Evolutionary conservation across 2,888 invertebrate genomes (phyloP).

Genomic region (Phania funesta): DNA sequence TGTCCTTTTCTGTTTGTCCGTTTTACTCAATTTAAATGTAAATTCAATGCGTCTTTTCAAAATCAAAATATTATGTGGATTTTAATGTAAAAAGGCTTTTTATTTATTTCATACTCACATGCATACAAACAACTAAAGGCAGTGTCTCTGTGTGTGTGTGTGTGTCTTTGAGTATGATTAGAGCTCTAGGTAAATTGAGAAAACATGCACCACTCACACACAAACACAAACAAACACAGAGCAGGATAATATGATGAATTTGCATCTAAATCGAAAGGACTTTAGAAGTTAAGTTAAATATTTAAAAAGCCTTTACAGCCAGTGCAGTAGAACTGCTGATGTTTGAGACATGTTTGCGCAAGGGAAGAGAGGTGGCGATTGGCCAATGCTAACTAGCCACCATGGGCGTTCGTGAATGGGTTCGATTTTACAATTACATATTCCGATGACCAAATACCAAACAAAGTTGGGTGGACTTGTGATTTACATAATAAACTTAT

Average conservation of each 20-base stretch:
- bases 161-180: conserved; percentile 16
- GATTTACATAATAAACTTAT: conserved; percentile 76
- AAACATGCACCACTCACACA: conserved; percentile 35
- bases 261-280: conserved; percentile 80
- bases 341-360: not conserved
- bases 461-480: conserved; percentile 37
- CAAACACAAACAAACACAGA: conserved; percentile 21
- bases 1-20: conserved; percentile 11
- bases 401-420: not conserved
- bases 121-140: not conserved
- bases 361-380: not conserved
- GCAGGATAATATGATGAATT: conserved; percentile 76
- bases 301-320: conserved; percentile 40
- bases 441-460: conserved; percentile 63
- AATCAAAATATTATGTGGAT: conserved; percentile 67
- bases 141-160: conserved; percentile 9
- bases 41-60: conserved; percentile 66
- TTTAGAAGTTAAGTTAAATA: conserved; percentile 66
- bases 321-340: not conserved
- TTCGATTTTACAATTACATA: not conserved
- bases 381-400: not conserved
- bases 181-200: conserved; percentile 52
- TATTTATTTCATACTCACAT: conserved; percentile 16
- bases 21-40: conserved; percentile 65
- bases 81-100: conserved; percentile 64